Evolutionary conservation across 2,797 vertebrate species (phyloP).

Genomic region (Selene dorsalis): DNA sequence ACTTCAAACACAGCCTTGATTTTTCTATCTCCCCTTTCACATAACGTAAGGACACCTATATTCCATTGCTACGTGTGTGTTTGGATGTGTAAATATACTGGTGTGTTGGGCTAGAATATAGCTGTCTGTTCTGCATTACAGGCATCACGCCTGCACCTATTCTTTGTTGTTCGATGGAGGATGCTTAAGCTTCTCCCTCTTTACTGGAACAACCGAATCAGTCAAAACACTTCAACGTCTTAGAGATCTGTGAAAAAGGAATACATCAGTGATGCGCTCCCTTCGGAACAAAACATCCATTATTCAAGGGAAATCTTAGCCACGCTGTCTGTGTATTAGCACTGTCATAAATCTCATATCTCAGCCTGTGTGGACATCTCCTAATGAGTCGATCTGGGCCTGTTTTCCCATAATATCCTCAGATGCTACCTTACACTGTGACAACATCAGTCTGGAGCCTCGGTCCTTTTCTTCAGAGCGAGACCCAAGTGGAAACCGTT

Average conservation of each 20-base stretch:
- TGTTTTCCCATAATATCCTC: slow-evolving; percentile 77
- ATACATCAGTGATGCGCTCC: slow-evolving; percentile 28
- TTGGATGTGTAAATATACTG: background rate
- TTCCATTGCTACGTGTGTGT: background rate
- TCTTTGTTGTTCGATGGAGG: slow-evolving; percentile 31
- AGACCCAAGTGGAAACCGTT: slow-evolving; percentile 68
- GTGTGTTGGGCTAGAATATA: slow-evolving; percentile 28
- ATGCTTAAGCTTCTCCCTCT: slow-evolving; percentile 31
- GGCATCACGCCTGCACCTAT: slow-evolving; percentile 15
- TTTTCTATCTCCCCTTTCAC: slow-evolving; percentile 4
- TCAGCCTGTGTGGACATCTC: slow-evolving; percentile 61
- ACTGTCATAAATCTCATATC: slow-evolving; percentile 64
- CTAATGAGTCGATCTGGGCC: slow-evolving; percentile 71
- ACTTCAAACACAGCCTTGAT: slow-evolving; percentile 8
- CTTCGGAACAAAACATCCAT: slow-evolving; percentile 56
- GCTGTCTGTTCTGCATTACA: slow-evolving; percentile 26
- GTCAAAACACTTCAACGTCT: slow-evolving; percentile 59
- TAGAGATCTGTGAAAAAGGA: slow-evolving; percentile 11
- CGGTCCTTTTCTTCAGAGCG: slow-evolving; percentile 44
- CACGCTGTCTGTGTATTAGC: slow-evolving; percentile 45
- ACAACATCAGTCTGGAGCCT: slow-evolving; percentile 77
- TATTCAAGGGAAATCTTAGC: slow-evolving; percentile 64
- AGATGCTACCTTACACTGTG: slow-evolving; percentile 79
- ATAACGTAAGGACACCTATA: background rate
- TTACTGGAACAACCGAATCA: slow-evolving; percentile 47